Conservation (phyloP, 2,888 invertebrate genomes). For the Apeira syringaria region DNA sequence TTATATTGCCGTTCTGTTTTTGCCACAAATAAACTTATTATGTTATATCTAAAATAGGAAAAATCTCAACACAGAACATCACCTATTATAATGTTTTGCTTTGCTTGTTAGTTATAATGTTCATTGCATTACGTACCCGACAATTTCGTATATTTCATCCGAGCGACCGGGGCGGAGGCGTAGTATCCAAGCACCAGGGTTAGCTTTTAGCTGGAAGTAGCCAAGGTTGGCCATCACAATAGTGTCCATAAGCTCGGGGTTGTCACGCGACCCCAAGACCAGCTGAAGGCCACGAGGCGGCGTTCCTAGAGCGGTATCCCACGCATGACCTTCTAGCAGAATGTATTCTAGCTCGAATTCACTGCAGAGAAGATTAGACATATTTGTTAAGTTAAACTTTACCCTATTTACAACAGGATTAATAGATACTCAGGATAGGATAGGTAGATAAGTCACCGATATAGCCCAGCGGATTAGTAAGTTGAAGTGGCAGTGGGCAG, state of each 20-base stretch:
- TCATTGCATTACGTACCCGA: slow-evolving; percentile 70
- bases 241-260: slow-evolving; percentile 94
- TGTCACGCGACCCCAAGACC: slow-evolving; percentile 92
- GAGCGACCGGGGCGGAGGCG: slow-evolving; percentile 96
- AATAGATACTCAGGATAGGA: no score
- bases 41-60: no score
- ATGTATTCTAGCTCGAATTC: slow-evolving; percentile 98
- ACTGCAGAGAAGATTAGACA: slow-evolving; percentile 69
- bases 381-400: no score
- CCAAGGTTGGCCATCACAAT: slow-evolving; percentile 99
- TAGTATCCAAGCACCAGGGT: slow-evolving; percentile 97
- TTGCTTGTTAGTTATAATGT: no score
- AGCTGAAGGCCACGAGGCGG: slow-evolving; percentile 99
- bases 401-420: no score
- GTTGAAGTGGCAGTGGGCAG: no score
- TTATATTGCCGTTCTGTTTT: no score
- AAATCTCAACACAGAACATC: no score
- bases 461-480: no score
- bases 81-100: no score
- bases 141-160: slow-evolving; percentile 96
- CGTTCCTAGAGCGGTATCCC: slow-evolving; percentile 94
- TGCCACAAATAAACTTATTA: no score
- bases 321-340: slow-evolving; percentile 97
- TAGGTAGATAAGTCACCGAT: no score
- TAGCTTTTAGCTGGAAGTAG: slow-evolving; percentile 97